Base-by-base conservation (phyloP, 2,797 vertebrate species). In the Lepus oiostolus region DNA sequence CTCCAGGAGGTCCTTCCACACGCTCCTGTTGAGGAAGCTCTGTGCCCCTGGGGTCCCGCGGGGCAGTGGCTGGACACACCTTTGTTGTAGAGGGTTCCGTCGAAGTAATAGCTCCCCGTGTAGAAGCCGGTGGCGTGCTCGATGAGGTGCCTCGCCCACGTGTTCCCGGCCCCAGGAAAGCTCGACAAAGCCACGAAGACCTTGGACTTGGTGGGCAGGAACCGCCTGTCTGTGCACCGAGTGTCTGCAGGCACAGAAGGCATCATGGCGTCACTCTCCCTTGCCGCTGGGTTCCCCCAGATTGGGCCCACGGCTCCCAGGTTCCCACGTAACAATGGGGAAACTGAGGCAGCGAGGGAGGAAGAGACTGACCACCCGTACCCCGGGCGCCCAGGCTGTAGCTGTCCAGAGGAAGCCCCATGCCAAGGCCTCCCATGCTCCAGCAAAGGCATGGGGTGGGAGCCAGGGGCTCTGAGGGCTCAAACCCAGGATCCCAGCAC, bases 101-200 rank as follows among this genome's bases (percentile, higher is more conserved):
- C 99, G 0, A 99, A 99, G 97, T 99, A 99, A 93, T 99, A 99
- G 98, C 99, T 99, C 68, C 99, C 99, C 0, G 99, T 99, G 97
- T 99, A 99, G 98, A 98, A 99, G 85, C 99, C 99, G 0, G 99
- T 99, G 93, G 99, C 99, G 0, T 99, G 99, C 96, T 99, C 99
- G 0, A 99, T 99, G 97, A 99, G 98, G 96, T 99, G 99, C 3
- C 99, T 99, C 0, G 99, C 99, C 99, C 99, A 99, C 0, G 99
- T 99, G 97, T 99, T 99, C 8, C 99, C 99, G 0, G 99, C 99
- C 22, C 99, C 99, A 0, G 99, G 99, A 96, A 99, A 99, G 97
- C 99, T 99, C 0, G 99, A 99, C 84, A 99, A 96, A 94, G 99
- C 99, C 95, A 99, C 99, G 3, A 99, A 99, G 77, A 98, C 98